Evolutionary conservation across 2,888 invertebrate genomes (phyloP).

Genomic region (Ecdyonurus torrentis): DNA sequence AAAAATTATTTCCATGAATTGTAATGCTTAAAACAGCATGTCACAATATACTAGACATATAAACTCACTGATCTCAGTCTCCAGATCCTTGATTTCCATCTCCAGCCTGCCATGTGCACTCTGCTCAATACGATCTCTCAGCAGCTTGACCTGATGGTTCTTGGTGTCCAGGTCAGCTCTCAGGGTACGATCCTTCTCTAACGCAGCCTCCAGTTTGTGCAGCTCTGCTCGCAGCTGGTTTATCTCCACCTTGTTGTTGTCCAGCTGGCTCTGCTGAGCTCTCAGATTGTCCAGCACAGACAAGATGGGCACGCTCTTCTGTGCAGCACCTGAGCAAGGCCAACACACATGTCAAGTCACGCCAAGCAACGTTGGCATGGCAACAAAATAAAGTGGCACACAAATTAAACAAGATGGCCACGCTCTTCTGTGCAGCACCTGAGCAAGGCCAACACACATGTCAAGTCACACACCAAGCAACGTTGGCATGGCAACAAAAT

Average conservation of each 20-base stretch:
- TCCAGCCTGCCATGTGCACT: not conserved
- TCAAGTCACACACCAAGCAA: too few species aligned
- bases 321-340: not conserved
- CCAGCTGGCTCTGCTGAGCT: not conserved
- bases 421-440: not conserved
- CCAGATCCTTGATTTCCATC: conserved; percentile 2
- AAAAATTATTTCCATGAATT: too few species aligned
- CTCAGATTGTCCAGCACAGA: not conserved
- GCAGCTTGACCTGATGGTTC: not conserved
- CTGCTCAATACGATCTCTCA: not conserved
- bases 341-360: too few species aligned
- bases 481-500: too few species aligned
- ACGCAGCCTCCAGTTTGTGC: not conserved
- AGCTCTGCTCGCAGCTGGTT: not conserved
- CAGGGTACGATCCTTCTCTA: not conserved
- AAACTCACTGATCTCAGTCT: conserved; percentile 1
- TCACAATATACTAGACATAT: too few species aligned
- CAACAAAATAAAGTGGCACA: too few species aligned
- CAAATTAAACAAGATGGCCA: not conserved
- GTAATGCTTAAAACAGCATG: too few species aligned
- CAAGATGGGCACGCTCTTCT: not conserved
- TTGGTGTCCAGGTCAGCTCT: not conserved
- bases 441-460: too few species aligned
- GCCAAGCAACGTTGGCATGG: too few species aligned
- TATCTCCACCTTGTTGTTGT: not conserved